Conservation (phyloP, 2,797 vertebrate genomes). For the Vultur gryphus region DNA sequence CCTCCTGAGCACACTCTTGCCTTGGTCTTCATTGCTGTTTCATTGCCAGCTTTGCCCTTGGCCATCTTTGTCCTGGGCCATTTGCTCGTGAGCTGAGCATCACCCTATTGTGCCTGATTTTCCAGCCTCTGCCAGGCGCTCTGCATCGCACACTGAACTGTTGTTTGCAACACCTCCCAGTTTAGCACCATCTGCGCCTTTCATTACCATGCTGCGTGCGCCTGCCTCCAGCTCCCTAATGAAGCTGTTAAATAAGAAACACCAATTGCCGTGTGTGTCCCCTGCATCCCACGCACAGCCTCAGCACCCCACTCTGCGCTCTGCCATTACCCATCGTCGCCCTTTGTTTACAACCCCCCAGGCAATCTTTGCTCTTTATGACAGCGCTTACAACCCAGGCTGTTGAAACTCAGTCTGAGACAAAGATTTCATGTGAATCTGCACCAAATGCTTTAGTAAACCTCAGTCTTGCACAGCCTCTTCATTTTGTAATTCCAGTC, state of each 20-base stretch:
- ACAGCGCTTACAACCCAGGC: neutral
- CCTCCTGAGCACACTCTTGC: neutral
- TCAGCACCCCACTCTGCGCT: neutral
- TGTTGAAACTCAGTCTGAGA: neutral
- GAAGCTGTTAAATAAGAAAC: neutral
- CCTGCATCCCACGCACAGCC: neutral
- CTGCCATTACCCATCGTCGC: neutral
- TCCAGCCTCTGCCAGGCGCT: neutral
- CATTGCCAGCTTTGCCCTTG: neutral
- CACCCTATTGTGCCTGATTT: fast-evolving
- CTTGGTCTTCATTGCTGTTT: neutral
- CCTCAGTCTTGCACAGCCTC: neutral
- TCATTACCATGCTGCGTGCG: neutral
- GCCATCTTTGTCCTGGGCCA: neutral
- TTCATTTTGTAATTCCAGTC: neutral
- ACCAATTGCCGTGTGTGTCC: fast-evolving
- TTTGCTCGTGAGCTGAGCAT: fast-evolving
- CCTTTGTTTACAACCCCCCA: neutral
- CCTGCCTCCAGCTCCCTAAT: neutral
- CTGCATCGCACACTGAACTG: fast-evolving
- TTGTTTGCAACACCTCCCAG: neutral
- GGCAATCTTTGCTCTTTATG: neutral
- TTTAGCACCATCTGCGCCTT: neutral
- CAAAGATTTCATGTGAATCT: neutral
- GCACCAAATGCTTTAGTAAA: neutral